Percentiles rank a stretch among this genome's conserved stretches.
These are phyloP conservation scores for Andrena trimmerana DNA, from an alignment of 2,888 invertebrate genomes.

Conservation along the genomic window DNA sequence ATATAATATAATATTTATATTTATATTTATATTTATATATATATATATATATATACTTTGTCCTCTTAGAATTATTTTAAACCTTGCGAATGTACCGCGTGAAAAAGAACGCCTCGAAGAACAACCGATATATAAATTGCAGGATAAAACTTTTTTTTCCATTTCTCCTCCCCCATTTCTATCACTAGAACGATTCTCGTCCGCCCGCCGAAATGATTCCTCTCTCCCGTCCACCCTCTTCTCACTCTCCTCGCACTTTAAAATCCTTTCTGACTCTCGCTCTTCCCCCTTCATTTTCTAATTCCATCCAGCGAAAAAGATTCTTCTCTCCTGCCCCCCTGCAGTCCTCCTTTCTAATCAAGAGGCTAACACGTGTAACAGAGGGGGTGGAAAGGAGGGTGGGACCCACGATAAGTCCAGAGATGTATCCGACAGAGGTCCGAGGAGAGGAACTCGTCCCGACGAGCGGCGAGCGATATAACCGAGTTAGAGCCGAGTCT, in stretches of 20 bases:
- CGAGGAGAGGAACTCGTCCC: conserved; percentile 21
- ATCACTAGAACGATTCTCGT: conserved; percentile 66
- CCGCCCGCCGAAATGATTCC: conserved; percentile 53
- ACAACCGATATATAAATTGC: conserved; percentile 71
- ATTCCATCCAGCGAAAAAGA: not conserved
- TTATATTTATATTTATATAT: conserved; percentile 59
- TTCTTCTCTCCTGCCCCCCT: not conserved
- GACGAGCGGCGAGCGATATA: conserved; percentile 43
- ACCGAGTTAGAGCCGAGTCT: conserved; percentile 64
- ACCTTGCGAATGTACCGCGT: conserved; percentile 62
- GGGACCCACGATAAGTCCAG: not conserved
- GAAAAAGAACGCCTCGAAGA: conserved; percentile 68
- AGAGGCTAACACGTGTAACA: not conserved
- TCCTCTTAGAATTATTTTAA: conserved; percentile 68
- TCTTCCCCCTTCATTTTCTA: not conserved
- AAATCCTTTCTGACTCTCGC: not conserved
- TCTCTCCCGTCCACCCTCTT: too few species aligned
- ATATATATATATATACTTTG: conserved; percentile 61
- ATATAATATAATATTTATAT: conserved; percentile 35
- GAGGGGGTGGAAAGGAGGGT: not conserved
- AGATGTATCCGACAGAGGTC: too few species aligned
- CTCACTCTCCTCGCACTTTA: not conserved
- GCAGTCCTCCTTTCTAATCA: not conserved
- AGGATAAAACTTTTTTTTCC: conserved; percentile 65
- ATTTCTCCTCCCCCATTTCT: conserved; percentile 40